Conservation (phyloP, 2,113 vertebrate genomes). For the Mormyrus iriodes region DNA sequence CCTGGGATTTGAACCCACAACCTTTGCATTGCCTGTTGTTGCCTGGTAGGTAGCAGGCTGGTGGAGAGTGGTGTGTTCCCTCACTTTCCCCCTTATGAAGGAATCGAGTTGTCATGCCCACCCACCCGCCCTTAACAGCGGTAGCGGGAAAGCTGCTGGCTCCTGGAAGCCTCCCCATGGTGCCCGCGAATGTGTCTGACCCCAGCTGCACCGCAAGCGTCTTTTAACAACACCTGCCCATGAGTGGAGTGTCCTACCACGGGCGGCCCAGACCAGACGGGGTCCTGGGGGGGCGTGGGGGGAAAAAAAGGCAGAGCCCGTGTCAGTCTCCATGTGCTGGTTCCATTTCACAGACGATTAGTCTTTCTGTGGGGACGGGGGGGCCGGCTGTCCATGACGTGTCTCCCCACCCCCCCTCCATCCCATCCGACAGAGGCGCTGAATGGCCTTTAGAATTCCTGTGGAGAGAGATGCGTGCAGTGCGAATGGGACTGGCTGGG, state of each 20-base stretch:
- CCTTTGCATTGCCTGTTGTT: neutral
- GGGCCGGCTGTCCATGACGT: conserved; percentile 86
- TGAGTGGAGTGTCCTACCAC: conserved; percentile 73
- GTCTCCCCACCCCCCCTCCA: conserved; percentile 81
- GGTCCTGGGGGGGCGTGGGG: conserved; percentile 66
- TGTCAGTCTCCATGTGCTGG: conserved; percentile 99
- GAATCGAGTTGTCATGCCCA: neutral
- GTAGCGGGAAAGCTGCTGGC: conserved; percentile 47
- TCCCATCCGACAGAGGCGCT: conserved; percentile 79
- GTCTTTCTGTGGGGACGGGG: conserved; percentile 96
- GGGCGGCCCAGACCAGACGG: conserved; percentile 66
- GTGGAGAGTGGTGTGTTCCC: neutral
- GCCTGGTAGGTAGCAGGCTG: neutral
- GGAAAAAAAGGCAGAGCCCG: conserved; percentile 94
- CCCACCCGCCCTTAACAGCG: neutral
- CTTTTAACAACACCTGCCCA: conserved; percentile 99
- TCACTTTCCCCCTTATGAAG: neutral
- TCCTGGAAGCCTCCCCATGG: conserved; percentile 43
- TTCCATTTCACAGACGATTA: conserved; percentile 99
- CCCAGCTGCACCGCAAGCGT: conserved; percentile 78
- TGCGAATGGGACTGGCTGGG: conserved; percentile 99
- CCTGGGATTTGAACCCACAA: neutral
- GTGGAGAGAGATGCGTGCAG: conserved; percentile 96
- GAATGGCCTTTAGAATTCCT: conserved; percentile 99
- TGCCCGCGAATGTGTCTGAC: conserved; percentile 72